Conservation (phyloP, 2,888 invertebrate genomes). For the Augiades crinisus region DNA sequence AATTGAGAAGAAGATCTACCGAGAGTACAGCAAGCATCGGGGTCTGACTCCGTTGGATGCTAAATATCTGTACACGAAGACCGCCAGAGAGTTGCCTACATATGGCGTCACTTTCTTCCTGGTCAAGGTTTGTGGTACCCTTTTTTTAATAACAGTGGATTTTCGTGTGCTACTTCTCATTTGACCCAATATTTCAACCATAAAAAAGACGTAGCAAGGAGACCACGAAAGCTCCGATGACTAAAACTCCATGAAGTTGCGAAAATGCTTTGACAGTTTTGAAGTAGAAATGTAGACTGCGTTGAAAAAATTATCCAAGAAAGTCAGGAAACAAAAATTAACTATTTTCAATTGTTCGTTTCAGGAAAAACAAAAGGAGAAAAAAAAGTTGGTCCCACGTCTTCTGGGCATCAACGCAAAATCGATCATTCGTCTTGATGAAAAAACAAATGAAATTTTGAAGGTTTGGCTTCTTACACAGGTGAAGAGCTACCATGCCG, state of each 20-base stretch:
- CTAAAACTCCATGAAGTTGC: too few relatives aligned
- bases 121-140: slow-evolving; percentile 89
- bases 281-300: too few relatives aligned
- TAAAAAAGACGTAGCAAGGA: too few relatives aligned
- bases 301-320: too few relatives aligned
- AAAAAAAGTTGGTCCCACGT: slow-evolving; percentile 98
- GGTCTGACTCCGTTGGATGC: slow-evolving; percentile 93
- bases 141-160: neutral
- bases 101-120: slow-evolving; percentile 99
- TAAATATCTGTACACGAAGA: slow-evolving; percentile 98
- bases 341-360: slow-evolving; percentile 23
- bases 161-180: too few relatives aligned
- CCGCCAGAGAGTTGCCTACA: slow-evolving; percentile 95
- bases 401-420: slow-evolving; percentile 98
- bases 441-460: slow-evolving; percentile 97
- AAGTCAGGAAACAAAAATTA: too few relatives aligned
- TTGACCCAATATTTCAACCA: too few relatives aligned
- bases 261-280: too few relatives aligned
- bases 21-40: slow-evolving; percentile 90
- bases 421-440: slow-evolving; percentile 96
- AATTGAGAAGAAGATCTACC: slow-evolving; percentile 96
- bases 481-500: slow-evolving; percentile 95
- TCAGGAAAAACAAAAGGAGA: slow-evolving; percentile 96
- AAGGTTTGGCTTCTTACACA: slow-evolving; percentile 98
- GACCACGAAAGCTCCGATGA: too few relatives aligned